Percentiles rank a stretch among this genome's conserved stretches.
Conservation (phyloP, 2,797 vertebrate species). For the Acanthurus tractus region DNA sequence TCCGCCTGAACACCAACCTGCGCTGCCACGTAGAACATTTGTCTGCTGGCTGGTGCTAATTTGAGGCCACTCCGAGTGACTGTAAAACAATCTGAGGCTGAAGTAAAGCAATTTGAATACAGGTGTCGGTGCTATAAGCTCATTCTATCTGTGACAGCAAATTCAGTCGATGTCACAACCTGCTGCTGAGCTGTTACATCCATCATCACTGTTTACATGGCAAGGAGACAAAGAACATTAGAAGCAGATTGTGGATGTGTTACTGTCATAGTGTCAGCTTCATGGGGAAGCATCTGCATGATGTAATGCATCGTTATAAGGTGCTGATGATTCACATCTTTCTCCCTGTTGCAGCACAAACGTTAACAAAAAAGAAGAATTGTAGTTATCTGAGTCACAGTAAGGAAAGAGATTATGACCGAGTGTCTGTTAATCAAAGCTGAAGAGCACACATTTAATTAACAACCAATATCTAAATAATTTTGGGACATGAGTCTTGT, state of each 20-base stretch:
- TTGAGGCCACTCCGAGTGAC: conserved; percentile 37
- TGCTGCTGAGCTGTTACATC: conserved; percentile 29
- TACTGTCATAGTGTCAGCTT: not conserved
- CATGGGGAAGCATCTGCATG: too few relatives aligned
- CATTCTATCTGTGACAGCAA: conserved; percentile 20
- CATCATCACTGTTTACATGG: conserved; percentile 46
- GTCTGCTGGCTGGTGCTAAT: conserved; percentile 62
- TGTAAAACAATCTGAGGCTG: conserved; percentile 60
- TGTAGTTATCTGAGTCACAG: not conserved
- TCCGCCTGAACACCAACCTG: conserved; percentile 43
- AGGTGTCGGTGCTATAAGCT: conserved; percentile 29
- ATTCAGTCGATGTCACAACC: conserved; percentile 7
- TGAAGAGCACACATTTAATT: not conserved
- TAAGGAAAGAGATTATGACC: not conserved
- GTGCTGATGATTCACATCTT: not conserved
- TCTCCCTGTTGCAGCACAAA: not conserved
- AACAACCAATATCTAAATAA: not conserved
- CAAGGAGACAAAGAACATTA: not conserved
- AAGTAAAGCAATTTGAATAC: conserved; percentile 45
- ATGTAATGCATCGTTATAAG: not conserved
- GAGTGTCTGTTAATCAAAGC: not conserved
- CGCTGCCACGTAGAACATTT: conserved; percentile 52
- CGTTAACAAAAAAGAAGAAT: not conserved
- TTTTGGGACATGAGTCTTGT: not conserved
- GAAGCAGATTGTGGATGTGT: not conserved